Conservation (phyloP, 1,140 invertebrate species). For the Ips typographus region DNA sequence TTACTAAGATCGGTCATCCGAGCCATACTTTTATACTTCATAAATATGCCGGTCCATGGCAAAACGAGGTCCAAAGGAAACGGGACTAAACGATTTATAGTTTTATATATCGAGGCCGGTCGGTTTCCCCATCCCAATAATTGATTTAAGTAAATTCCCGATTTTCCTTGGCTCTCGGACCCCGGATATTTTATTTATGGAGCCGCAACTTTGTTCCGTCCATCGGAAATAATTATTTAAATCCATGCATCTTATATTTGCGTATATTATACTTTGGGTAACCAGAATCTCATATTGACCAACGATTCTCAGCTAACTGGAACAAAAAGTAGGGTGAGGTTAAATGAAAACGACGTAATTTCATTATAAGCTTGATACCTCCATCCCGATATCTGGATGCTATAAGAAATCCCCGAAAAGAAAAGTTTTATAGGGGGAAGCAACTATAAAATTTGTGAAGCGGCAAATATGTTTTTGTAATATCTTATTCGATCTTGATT, state of each 20-base stretch:
- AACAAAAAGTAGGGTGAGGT: too few species aligned
- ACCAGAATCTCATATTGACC: too few species aligned
- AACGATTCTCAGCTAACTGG: too few species aligned
- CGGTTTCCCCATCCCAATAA: constrained; percentile 40
- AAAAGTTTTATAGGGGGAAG: constrained; percentile 19
- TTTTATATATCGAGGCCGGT: constrained; percentile 44
- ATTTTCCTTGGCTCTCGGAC: constrained; percentile 25
- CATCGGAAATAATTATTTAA: neutral
- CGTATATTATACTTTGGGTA: too few species aligned
- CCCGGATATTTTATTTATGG: constrained; percentile 31
- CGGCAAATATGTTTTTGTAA: constrained; percentile 40
- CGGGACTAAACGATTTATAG: constrained; percentile 48
- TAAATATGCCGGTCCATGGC: constrained; percentile 44
- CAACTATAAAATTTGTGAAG: constrained; percentile 38
- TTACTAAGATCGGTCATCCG: too few species aligned
- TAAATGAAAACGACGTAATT: neutral
- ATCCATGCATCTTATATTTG: too few species aligned
- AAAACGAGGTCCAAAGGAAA: constrained; percentile 33
- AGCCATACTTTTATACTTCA: constrained; percentile 32
- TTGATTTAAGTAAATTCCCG: constrained; percentile 47
- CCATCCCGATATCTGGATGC: constrained; percentile 20
- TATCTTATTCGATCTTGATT: constrained; percentile 38
- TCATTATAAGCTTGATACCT: neutral
- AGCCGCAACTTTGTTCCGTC: neutral
- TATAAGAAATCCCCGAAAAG: constrained; percentile 27